Conservation (phyloP, 2,797 vertebrate genomes). For the Acanthopagrus latus region DNA sequence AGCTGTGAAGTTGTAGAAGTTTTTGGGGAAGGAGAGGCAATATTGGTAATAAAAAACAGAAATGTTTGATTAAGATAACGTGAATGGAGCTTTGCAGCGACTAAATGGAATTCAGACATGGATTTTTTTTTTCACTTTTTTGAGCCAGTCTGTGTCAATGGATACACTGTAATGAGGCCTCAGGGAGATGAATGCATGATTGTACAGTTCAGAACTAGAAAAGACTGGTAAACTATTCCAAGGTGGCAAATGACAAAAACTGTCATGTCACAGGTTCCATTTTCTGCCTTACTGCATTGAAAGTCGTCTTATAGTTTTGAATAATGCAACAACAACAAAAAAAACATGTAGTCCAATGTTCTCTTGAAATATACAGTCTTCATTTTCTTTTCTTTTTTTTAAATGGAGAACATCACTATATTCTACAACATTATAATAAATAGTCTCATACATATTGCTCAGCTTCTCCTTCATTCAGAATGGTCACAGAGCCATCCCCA, state of each 20-base stretch:
- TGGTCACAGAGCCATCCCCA: conserved; percentile 88
- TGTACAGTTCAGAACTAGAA: conserved; percentile 47
- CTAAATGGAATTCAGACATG: conserved; percentile 71
- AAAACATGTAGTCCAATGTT: conserved; percentile 70
- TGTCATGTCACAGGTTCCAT: conserved; percentile 65
- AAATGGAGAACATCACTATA: conserved; percentile 73
- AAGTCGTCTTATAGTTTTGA: conserved; percentile 84
- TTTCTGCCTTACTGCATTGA: conserved; percentile 88
- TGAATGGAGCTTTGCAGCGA: conserved; percentile 60
- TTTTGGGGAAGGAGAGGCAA: conserved; percentile 59
- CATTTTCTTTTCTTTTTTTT: conserved; percentile 34
- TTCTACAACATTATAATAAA: conserved; percentile 79
- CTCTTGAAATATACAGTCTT: conserved; percentile 77
- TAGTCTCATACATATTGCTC: conserved; percentile 96
- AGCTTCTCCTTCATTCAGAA: conserved; percentile 92
- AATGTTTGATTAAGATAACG: conserved; percentile 72
- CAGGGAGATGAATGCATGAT: conserved; percentile 51
- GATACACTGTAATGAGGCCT: conserved; percentile 58
- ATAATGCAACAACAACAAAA: conserved; percentile 60
- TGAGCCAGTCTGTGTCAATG: conserved; percentile 45
- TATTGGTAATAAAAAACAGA: conserved; percentile 72
- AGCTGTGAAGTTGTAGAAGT: conserved; percentile 60
- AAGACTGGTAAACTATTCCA: conserved; percentile 76
- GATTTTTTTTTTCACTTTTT: conserved; percentile 33
- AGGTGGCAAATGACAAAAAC: conserved; percentile 61